Evolutionary conservation across 35 echinoderm and acorn worm species (phyloP), one percentile per base, ranked within the genome.

Genomic region (Anneissia japonica): DNA sequence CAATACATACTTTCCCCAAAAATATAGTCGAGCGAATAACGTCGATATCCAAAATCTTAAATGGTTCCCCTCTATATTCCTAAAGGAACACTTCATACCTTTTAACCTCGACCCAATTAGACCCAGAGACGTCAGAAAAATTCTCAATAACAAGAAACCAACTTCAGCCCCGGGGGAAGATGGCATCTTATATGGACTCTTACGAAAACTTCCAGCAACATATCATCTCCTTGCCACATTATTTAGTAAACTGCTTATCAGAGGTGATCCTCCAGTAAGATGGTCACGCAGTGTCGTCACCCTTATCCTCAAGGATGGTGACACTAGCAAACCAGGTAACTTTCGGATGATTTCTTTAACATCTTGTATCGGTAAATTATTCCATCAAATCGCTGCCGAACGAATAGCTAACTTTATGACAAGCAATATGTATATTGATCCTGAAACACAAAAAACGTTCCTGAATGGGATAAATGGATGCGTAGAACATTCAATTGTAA

Each of bases 281-380:
- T 89, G 88, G 88, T 83, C 79, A 4, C 39, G 34, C 16, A 75
- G 80, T 77, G 29, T 7, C 6, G 88, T 83, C 21, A 89, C 79
- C 0, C 81, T 83, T 1, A 73, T 83, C 17, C 56, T 77, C 40
- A 89, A 89, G 37, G 37, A 33, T 37, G 79, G 79, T 30, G 80
- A 83, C 32, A 45, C 79, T 10, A 3, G 33, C 33, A 72, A 83
- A 11, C 88, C 88, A 21, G 0, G 30, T 23, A 83, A 76, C 35
- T 89, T 89, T 36, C 81, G 80, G n/a, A 89, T 89, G 88, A 83
- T 89, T 31, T 55, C 88, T 28, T 32, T 89, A 10, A 89, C 79
- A 21, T 83, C 79, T 2, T 74, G 80, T 9, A 72, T 89, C 3
- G 88, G 80, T 23, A 83, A 89, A 83, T 4, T 84, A 29, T 89